phyloP scores from a whole-genome alignment of 2,888 invertebrate genomes.

The Drosophila rellima region DNA sequence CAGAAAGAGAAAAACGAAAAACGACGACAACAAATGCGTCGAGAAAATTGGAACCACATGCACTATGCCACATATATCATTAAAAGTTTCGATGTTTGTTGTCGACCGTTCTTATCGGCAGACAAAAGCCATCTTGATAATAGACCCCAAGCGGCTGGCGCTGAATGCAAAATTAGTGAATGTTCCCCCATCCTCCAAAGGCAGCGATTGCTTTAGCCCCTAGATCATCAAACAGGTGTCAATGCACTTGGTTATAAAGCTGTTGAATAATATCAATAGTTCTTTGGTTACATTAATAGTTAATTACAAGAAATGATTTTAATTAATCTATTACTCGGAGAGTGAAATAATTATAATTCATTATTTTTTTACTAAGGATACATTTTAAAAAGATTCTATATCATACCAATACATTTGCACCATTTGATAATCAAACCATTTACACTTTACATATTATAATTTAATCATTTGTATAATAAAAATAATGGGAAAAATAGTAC shows the following conservation, averaged over 20 bases:
- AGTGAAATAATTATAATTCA: not conserved
- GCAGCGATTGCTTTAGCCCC: constrained; percentile 4
- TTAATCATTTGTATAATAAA: not conserved
- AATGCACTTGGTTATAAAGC: constrained; percentile 32
- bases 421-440: not conserved
- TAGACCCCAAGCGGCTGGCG: constrained; percentile 41
- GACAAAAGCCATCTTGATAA: constrained; percentile 75
- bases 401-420: not conserved
- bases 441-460: not conserved
- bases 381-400: not conserved
- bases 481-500: not conserved
- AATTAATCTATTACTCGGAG: not conserved
- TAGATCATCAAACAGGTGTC: constrained; percentile 35
- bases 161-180: constrained; percentile 31
- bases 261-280: not conserved
- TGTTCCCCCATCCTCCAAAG: not conserved
- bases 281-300: not conserved
- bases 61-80: constrained; percentile 72
- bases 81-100: constrained; percentile 73
- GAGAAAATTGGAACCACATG: constrained; percentile 60
- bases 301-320: not conserved
- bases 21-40: constrained; percentile 29
- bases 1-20: constrained; percentile 12
- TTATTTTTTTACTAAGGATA: not conserved
- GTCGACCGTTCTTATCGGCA: constrained; percentile 69